These are phyloP conservation scores for Parnassius smintheus DNA, from an alignment of 2,888 invertebrate species.

Conservation along the genomic window DNA sequence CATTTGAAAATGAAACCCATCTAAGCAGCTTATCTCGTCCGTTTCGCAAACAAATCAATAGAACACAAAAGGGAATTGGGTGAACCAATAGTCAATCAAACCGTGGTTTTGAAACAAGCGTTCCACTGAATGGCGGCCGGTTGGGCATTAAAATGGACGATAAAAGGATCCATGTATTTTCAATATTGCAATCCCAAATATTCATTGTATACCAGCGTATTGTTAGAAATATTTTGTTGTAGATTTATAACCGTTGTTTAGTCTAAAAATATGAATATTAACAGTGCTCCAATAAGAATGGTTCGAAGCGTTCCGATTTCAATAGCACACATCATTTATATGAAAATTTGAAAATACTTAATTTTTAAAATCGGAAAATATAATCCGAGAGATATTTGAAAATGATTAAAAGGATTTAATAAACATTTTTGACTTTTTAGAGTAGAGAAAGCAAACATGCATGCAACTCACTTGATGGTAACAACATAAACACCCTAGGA, in stretches of 20 bases:
- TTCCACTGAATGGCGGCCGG: neutral
- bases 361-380: no score
- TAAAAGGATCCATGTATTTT: neutral
- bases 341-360: no score
- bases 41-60: slow-evolving; percentile 9
- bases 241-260: neutral
- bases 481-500: no score
- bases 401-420: no score
- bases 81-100: slow-evolving; percentile 7
- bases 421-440: no score
- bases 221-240: neutral
- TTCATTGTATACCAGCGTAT: no score
- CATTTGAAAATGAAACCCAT: slow-evolving; percentile 11
- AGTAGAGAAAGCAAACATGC: no score
- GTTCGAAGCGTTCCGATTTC: no score
- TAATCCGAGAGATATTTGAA: no score
- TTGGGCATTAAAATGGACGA: neutral
- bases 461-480: no score
- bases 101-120: slow-evolving; percentile 1
- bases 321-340: no score
- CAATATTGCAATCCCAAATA: neutral
- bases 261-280: neutral
- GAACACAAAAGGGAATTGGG: slow-evolving; percentile 11
- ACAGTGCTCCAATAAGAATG: no score
- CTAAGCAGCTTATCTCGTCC: slow-evolving; percentile 16